Evolutionary conservation across 1,140 invertebrate genomes (phyloP), one percentile per base, ranked within the genome.

Genomic region (Drosophila saltans): DNA sequence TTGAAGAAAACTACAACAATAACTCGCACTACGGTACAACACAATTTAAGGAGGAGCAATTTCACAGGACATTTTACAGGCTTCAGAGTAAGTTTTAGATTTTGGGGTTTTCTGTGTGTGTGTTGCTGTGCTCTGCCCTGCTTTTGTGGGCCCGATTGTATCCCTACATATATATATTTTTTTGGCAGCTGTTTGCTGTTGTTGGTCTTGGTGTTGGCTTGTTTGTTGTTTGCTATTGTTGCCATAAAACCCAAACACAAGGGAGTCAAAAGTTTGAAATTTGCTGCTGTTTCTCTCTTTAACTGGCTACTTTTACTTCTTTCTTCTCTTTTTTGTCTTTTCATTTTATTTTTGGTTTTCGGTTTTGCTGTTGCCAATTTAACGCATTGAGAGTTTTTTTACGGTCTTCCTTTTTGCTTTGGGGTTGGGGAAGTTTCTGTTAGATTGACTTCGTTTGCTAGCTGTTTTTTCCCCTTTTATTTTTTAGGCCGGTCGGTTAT

Each of bases 101-200:
- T 57, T 26, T 33, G 4, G 57, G 8, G 57, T 59, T 59, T 33
- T 36, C 3, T 36, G 33, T 36, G 16, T 16, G 16, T 16, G 16
- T 16, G 16, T 16, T 16, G 16, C 0, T 16, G 16, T 36, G 33
- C 33, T 36, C 33, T 36, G 33, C 9, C 16, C 16, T 55, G 26
- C n/a, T 45, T 45, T 8, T 48, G 28, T 28, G 10, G n/a, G 24
- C 28, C 16, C 16, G 41, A 33, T 48, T 30, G 41, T 63, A 30
- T 48, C 16, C 5, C 16, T 7, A 40, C 39, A 36, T 0, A 36
- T 36, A 36, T 28, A 7, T 43, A 11, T 40, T 3, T 16, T 48
- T 48, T 63, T 76, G 60, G 64, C 74, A 77, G 74, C 74, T 77
- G 57, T 59, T 59, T 21, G 45, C 21, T 48, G 16, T 48, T 48